Evolutionary conservation across 2,113 vertebrate genomes (phyloP).

Genomic region (Turdus rufiventris): DNA sequence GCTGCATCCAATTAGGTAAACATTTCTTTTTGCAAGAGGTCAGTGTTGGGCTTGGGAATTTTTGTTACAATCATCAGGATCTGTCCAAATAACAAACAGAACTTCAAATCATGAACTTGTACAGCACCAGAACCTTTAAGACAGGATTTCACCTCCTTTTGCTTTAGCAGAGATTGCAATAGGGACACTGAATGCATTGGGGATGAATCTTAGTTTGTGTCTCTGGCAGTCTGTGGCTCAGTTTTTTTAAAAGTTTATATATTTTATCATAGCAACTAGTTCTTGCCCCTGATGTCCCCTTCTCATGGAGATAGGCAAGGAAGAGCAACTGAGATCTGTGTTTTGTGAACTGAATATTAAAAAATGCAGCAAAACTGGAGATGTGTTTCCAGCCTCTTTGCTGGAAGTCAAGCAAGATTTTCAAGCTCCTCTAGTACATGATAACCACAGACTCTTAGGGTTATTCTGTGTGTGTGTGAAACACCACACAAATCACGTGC

Average conservation of each 20-base stretch:
- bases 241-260: not conserved
- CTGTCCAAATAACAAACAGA: not conserved
- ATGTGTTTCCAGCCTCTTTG: not conserved
- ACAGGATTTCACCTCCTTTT: not conserved
- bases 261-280: not conserved
- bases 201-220: not conserved
- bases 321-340: not conserved
- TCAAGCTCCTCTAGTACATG: accelerated
- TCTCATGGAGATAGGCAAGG: not conserved
- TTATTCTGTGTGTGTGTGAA: not conserved
- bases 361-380: not conserved
- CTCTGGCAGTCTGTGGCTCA: not conserved
- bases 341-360: not conserved
- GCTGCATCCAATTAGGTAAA: not conserved
- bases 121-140: not conserved
- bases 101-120: not conserved
- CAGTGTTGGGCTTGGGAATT: no score
- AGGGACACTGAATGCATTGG: not conserved
- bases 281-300: not conserved
- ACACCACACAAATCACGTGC: accelerated
- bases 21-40: not conserved
- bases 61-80: not conserved
- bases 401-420: not conserved
- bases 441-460: not conserved
- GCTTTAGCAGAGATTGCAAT: not conserved